Conservation (phyloP, 2,888 invertebrate genomes). For the Agriotes lineatus region DNA sequence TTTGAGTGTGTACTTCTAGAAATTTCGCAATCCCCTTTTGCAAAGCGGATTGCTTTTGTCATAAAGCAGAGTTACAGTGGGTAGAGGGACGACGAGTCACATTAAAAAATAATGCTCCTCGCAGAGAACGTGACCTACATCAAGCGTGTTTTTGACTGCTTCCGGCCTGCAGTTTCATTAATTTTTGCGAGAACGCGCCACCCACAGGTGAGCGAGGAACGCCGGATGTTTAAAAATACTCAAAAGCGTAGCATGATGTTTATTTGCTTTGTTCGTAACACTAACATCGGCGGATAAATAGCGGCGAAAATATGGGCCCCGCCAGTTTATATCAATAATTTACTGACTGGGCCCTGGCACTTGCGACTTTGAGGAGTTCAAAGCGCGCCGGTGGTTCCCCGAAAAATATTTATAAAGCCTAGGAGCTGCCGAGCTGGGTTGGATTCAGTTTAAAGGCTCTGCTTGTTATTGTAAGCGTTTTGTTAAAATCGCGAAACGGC, state of each 20-base stretch:
- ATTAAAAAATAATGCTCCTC: conserved; percentile 9
- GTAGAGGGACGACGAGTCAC: too few species aligned
- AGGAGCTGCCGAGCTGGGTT: neutral
- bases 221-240: conserved; percentile 22
- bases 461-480: neutral
- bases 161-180: conserved; percentile 1
- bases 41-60: too few species aligned
- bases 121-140: conserved; percentile 18
- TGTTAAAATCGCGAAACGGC: neutral
- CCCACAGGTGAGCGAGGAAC: conserved; percentile 27
- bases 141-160: neutral
- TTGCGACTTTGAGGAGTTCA: conserved; percentile 1
- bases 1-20: too few species aligned
- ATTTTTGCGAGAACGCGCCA: neutral
- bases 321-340: conserved; percentile 25
- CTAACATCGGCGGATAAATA: conserved; percentile 6
- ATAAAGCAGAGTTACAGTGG: too few species aligned
- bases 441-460: neutral
- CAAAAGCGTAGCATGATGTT: conserved; percentile 9
- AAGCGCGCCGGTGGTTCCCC: neutral
- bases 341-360: conserved; percentile 3
- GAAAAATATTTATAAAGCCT: conserved; percentile 10
- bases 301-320: conserved; percentile 19
- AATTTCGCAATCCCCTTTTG: too few species aligned
- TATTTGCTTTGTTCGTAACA: conserved; percentile 11